A percentile compares a stretch with the other conserved stretches of the same genome.
phyloP scores from a whole-genome alignment of 2,113 vertebrate species.

The Crotalus tigris region DNA sequence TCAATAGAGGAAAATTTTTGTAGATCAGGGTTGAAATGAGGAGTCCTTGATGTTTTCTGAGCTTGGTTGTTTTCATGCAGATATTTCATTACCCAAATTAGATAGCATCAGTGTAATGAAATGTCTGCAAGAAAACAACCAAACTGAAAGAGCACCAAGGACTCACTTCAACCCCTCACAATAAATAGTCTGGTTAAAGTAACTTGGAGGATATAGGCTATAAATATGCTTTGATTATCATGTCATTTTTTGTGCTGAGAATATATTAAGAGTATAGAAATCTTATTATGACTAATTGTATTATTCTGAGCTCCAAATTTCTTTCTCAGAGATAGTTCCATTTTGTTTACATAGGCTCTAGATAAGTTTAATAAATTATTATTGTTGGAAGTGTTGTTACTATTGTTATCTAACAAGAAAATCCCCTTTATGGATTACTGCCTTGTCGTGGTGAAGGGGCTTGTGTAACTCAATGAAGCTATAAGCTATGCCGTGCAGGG shows the following conservation, averaged over 20 bases:
- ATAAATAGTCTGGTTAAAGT: not conserved
- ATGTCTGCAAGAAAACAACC: not conserved
- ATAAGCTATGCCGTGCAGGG: too few species aligned
- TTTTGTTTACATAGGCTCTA: not conserved
- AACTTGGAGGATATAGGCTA: not conserved
- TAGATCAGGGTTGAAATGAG: not conserved
- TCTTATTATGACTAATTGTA: not conserved
- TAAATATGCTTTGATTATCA: not conserved
- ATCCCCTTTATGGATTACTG: not conserved
- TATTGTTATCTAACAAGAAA: not conserved
- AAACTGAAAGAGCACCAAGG: not conserved
- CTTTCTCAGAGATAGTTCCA: not conserved
- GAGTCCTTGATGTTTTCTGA: not conserved
- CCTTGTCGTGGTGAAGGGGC: too few species aligned
- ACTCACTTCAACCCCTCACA: not conserved
- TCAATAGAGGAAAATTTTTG: not conserved
- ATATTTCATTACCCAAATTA: not conserved
- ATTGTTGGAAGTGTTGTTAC: not conserved
- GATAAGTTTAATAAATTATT: not conserved
- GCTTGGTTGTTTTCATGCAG: not conserved
- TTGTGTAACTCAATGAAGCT: too few species aligned
- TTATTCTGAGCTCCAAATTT: conserved; percentile 12
- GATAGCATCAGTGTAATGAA: not conserved
- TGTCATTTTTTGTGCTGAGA: not conserved
- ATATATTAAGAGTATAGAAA: not conserved